phyloP scores from a whole-genome alignment of 2,888 invertebrate species.

The Eupithecia exiguata region DNA sequence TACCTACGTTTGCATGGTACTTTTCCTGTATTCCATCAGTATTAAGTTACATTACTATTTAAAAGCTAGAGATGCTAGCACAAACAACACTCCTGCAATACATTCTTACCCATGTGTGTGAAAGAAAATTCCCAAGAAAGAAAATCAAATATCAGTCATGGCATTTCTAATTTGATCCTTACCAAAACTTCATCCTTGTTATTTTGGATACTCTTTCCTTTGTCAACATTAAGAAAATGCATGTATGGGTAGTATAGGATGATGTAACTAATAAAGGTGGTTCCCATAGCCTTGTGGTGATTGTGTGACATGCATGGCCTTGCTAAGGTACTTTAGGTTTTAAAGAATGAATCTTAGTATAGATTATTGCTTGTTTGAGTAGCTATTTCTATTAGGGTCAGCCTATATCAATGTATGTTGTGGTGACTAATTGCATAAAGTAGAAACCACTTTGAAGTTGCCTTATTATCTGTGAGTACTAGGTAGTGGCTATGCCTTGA shows the following conservation, averaged over 20 bases:
- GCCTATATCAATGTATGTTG: background rate
- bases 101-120: background rate
- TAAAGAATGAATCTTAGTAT: background rate
- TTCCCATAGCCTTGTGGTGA: constrained; percentile 13
- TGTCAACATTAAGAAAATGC: background rate
- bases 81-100: background rate
- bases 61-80: background rate
- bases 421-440: background rate
- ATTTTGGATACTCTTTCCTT: background rate
- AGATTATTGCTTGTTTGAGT: constrained; percentile 10
- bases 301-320: constrained; percentile 10
- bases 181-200: background rate
- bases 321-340: constrained; percentile 8
- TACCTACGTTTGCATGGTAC: constrained; percentile 69
- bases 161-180: background rate
- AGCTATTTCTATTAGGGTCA: background rate
- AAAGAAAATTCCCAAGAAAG: background rate
- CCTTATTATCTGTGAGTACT: background rate
- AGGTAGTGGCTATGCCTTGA: background rate
- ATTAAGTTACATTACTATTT: background rate
- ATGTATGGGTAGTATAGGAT: constrained; percentile 12
- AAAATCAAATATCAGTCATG: background rate
- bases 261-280: constrained; percentile 4
- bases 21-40: constrained; percentile 45
- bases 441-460: background rate